Conservation (phyloP, 1,140 invertebrate genomes). For the Drosophila athabasca region DNA sequence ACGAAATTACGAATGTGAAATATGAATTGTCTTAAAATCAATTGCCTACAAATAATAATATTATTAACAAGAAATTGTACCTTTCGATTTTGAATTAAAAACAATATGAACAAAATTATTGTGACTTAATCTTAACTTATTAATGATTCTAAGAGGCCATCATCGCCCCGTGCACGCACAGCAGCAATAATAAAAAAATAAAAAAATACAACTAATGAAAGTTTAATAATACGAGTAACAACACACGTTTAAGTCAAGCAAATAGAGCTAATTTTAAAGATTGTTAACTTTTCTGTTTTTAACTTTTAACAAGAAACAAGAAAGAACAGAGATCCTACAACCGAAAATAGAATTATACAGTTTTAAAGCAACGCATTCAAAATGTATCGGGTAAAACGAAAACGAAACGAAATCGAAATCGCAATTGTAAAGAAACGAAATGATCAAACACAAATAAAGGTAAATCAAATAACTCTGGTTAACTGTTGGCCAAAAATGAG, state of each 20-base stretch:
- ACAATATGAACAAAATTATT: neutral
- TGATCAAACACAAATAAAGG: constrained; percentile 24
- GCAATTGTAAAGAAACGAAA: constrained; percentile 18
- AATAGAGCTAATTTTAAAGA: constrained; percentile 48
- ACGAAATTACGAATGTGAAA: neutral
- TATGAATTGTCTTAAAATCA: constrained; percentile 20
- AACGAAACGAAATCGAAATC: constrained; percentile 16
- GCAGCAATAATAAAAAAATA: constrained; percentile 27
- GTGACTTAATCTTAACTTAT: neutral
- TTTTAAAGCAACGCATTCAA: constrained; percentile 49
- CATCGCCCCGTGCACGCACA: constrained; percentile 1
- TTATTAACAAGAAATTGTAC: constrained; percentile 46
- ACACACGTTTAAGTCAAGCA: constrained; percentile 48
- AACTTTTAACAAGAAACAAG: constrained; percentile 30
- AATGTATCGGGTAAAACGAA: constrained; percentile 18
- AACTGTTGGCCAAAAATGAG: too few species aligned
- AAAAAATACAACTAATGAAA: constrained; percentile 21
- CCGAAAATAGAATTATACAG: constrained; percentile 27
- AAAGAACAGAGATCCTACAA: constrained; percentile 35
- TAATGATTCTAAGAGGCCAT: neutral
- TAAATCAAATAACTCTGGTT: too few species aligned
- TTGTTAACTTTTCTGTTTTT: constrained; percentile 28
- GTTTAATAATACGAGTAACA: constrained; percentile 35
- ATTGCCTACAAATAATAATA: constrained; percentile 27
- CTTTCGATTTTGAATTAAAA: constrained; percentile 51